A percentile compares a stretch with the other conserved stretches of the same genome.
phyloP scores from a whole-genome alignment of 1,140 invertebrate genomes.

The Aplysia californica region DNA sequence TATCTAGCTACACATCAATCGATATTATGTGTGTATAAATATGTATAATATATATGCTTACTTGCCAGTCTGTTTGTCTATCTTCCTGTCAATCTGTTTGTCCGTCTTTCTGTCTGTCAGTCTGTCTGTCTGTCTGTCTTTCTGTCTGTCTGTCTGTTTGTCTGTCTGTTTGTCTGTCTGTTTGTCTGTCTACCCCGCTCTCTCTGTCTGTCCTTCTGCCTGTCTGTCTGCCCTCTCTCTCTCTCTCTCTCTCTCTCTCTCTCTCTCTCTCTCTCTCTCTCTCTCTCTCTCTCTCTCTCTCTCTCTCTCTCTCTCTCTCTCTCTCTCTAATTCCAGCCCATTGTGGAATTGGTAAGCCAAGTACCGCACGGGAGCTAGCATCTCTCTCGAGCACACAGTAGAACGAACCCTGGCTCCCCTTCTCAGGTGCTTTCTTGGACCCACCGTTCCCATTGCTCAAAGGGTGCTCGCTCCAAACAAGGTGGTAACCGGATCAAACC shows the following conservation, averaged over 20 bases:
- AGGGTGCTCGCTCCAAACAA: conserved; percentile 40
- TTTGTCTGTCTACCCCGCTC: neutral
- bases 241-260: neutral
- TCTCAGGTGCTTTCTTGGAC: neutral
- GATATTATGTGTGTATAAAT: neutral
- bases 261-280: neutral
- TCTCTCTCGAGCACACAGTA: conserved; percentile 1
- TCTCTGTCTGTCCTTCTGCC: neutral
- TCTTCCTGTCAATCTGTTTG: neutral
- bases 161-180: neutral
- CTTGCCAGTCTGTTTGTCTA: neutral
- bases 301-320: neutral
- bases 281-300: neutral
- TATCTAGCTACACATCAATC: neutral
- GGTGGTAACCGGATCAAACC: conserved; percentile 39
- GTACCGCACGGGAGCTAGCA: neutral
- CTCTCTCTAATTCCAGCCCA: neutral
- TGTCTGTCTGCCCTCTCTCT: neutral
- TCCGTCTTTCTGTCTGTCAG: neutral
- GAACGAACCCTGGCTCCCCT: too few species aligned
- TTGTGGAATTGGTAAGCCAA: neutral
- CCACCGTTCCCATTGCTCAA: too few species aligned
- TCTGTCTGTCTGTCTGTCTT: neutral
- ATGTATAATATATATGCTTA: neutral
- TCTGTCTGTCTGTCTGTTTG: neutral